A percentile compares a stretch with the other conserved stretches of the same genome.
Evolutionary conservation across 1,140 invertebrate genomes (phyloP).

Genomic region (Ectropis grisescens): DNA sequence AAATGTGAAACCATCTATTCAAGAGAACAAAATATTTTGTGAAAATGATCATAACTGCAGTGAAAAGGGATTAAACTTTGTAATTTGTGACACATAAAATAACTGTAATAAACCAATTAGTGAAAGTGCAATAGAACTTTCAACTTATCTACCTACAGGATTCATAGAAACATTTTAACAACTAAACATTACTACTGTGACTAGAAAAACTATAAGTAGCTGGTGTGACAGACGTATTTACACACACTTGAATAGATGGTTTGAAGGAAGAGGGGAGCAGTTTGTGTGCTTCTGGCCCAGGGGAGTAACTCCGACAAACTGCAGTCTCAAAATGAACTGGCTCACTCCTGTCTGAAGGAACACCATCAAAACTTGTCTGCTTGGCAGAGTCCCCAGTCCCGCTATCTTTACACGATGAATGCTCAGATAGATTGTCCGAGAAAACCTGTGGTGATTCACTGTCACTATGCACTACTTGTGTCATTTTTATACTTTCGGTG

Average conservation of each 20-base stretch:
- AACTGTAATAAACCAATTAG: too few species aligned
- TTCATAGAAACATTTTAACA: slow-evolving; percentile 20
- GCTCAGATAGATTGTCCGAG: slow-evolving; percentile 66
- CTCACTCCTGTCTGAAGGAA: slow-evolving; percentile 55
- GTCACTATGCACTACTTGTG: slow-evolving; percentile 62
- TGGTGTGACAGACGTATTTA: slow-evolving; percentile 62
- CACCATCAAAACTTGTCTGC: slow-evolving; percentile 70
- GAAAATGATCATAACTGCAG: too few species aligned
- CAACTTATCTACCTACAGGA: too few species aligned
- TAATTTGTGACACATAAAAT: too few species aligned
- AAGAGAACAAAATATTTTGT: too few species aligned
- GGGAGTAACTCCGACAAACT: slow-evolving; percentile 53
- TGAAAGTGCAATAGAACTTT: slow-evolving; percentile 45
- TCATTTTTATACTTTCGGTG: slow-evolving; percentile 61
- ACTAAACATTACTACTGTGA: slow-evolving; percentile 60
- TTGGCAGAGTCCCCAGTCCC: slow-evolving; percentile 78
- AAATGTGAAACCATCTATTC: too few species aligned
- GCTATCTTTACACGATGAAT: slow-evolving; percentile 76
- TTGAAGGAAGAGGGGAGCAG: slow-evolving; percentile 64
- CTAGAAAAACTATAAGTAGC: slow-evolving; percentile 69
- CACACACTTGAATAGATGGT: slow-evolving; percentile 65
- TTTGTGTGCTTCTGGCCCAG: slow-evolving; percentile 62
- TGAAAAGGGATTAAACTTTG: too few species aligned
- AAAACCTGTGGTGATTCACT: slow-evolving; percentile 61
- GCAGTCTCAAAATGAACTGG: slow-evolving; percentile 60